Conservation (phyloP, 2,797 vertebrate species). For the Pogonophryne albipinna region DNA sequence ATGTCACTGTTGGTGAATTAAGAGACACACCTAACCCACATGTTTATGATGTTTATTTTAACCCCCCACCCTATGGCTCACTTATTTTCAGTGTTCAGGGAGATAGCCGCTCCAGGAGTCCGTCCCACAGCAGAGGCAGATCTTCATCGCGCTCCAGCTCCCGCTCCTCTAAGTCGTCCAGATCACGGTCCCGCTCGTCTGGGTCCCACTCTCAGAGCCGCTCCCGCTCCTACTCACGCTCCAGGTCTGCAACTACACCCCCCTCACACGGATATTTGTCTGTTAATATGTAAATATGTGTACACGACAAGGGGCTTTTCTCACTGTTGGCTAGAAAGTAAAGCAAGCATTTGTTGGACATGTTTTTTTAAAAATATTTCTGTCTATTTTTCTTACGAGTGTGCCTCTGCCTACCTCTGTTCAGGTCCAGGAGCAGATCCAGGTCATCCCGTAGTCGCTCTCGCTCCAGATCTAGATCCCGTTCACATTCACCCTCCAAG, state of each 20-base stretch:
- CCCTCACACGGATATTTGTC: not conserved
- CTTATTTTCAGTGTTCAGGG: conserved; percentile 66
- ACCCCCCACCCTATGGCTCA: not conserved
- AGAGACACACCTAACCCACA: not conserved
- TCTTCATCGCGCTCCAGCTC: conserved; percentile 96
- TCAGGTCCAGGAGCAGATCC: conserved; percentile 90
- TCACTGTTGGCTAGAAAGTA: not conserved
- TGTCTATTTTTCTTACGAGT: not conserved
- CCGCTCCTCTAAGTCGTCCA: conserved; percentile 93
- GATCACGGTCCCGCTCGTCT: conserved; percentile 88
- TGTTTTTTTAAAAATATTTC: not conserved
- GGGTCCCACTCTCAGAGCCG: conserved; percentile 85
- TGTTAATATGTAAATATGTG: not conserved
- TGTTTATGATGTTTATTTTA: not conserved
- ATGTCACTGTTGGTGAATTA: conserved; percentile 6
- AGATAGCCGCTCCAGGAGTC: conserved; percentile 88
- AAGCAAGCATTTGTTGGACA: not conserved
- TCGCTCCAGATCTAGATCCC: conserved; percentile 90
- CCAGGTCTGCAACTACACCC: conserved; percentile 84
- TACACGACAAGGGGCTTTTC: not conserved
- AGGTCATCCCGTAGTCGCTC: conserved; percentile 91
- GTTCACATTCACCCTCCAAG: conserved; percentile 90
- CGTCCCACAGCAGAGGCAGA: conserved; percentile 91
- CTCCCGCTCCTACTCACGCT: conserved; percentile 92
- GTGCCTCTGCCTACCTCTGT: not conserved